Evolutionary conservation across 2,888 invertebrate genomes (phyloP).

Genomic region (Anagyrus pseudococci): DNA sequence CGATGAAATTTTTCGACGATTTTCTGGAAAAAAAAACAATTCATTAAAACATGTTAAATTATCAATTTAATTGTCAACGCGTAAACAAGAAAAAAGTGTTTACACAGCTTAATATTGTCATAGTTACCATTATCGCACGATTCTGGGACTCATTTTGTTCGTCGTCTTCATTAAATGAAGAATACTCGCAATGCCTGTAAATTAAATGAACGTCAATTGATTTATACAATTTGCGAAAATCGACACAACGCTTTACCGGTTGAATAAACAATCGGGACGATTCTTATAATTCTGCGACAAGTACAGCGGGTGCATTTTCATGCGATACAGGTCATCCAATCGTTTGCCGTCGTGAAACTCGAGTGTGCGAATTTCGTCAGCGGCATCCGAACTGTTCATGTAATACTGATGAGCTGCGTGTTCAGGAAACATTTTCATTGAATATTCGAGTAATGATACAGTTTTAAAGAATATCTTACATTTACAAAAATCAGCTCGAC

Average conservation of each 20-base stretch:
- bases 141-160: conserved; percentile 37
- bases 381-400: conserved; percentile 43
- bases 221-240: background rate
- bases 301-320: conserved; percentile 65
- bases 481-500: conserved; percentile 74
- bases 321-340: conserved; percentile 72
- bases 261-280: conserved; percentile 64
- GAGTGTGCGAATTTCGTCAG: conserved; percentile 59
- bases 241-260: conserved; percentile 43
- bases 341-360: conserved; percentile 69
- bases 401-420: conserved; percentile 60
- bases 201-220: background rate
- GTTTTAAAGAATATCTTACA: conserved; percentile 66
- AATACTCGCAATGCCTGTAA: conserved; percentile 58
- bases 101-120: background rate
- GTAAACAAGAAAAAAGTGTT: background rate
- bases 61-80: too few relatives aligned
- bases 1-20: conserved; percentile 71
- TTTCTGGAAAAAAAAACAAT: conserved; percentile 56
- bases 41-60: too few relatives aligned
- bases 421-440: too few relatives aligned
- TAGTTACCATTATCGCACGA: conserved; percentile 45
- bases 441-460: too few relatives aligned
- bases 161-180: conserved; percentile 31
- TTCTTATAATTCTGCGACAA: conserved; percentile 68